Percentiles rank a stretch among this genome's conserved stretches.
Evolutionary conservation across 2,797 vertebrate genomes (phyloP).

Genomic region (Sebastes miniatus): DNA sequence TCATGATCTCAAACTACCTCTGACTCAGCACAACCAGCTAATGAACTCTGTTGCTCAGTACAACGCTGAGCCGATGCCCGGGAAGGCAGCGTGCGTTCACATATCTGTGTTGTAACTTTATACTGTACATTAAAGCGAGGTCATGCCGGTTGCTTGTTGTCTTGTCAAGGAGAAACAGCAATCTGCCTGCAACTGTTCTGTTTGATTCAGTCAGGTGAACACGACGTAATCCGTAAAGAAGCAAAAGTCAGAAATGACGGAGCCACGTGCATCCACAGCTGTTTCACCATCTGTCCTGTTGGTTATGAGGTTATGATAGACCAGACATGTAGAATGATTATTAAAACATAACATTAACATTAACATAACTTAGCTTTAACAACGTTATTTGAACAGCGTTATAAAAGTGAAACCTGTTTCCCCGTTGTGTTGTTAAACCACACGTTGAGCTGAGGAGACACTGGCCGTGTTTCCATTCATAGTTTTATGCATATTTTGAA

Average conservation of each 20-base stretch:
- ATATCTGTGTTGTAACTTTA: constrained; percentile 25
- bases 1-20: constrained; percentile 95
- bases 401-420: neutral
- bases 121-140: constrained; percentile 48
- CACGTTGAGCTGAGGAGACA: neutral
- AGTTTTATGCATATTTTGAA: neutral
- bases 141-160: constrained; percentile 38
- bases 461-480: too few species aligned
- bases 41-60: constrained; percentile 29
- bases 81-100: constrained; percentile 68
- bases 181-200: constrained; percentile 50
- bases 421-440: neutral
- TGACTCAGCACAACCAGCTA: constrained; percentile 83
- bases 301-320: neutral
- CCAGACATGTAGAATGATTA: neutral
- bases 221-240: constrained; percentile 7
- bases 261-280: neutral
- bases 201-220: constrained; percentile 75
- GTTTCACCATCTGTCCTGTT: neutral
- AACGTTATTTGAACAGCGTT: neutral
- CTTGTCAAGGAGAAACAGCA: constrained; percentile 23
- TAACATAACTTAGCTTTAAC: neutral
- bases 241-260: neutral
- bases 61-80: constrained; percentile 77
- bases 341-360: neutral